Conservation (phyloP, 2,113 vertebrate genomes). For the Anser cygnoides region DNA sequence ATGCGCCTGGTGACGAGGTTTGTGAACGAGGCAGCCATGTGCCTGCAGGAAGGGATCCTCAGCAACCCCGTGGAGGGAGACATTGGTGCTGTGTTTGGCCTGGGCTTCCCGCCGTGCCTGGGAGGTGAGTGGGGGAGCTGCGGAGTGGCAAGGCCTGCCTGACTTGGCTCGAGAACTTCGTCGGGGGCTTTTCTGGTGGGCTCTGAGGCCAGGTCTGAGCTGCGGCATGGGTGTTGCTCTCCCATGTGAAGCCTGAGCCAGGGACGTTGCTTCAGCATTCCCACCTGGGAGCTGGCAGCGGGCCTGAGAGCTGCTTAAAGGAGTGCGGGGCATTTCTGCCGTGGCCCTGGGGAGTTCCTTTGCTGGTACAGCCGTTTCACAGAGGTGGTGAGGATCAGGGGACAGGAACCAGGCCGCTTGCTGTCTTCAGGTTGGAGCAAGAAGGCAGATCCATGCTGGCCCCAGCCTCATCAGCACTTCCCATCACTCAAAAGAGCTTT, state of each 20-base stretch:
- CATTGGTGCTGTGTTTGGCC: slow-evolving; percentile 93
- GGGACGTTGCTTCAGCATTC: neutral
- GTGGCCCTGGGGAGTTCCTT: neutral
- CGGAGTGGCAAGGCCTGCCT: fast-evolving
- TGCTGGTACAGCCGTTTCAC: neutral
- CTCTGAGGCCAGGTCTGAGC: neutral
- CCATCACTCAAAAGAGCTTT: neutral
- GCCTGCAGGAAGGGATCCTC: slow-evolving; percentile 94
- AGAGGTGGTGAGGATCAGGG: neutral
- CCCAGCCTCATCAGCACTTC: neutral
- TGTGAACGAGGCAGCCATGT: slow-evolving; percentile 93
- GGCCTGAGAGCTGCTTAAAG: neutral
- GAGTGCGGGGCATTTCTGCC: neutral
- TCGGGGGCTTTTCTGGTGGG: neutral
- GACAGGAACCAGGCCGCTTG: no score
- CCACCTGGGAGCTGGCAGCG: neutral
- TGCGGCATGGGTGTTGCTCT: neutral
- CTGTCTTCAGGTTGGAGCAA: neutral
- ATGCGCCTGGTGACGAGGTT: slow-evolving; percentile 90
- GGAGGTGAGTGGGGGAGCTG: slow-evolving; percentile 81
- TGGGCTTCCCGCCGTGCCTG: slow-evolving; percentile 93
- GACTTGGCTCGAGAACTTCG: neutral
- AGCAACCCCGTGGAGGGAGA: slow-evolving; percentile 91
- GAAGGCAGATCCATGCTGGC: neutral
- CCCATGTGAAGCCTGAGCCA: fast-evolving